Percentiles rank a stretch among this genome's conserved stretches.
Evolutionary conservation across 2,797 vertebrate genomes (phyloP).

Genomic region (Erpetoichthys calabaricus): DNA sequence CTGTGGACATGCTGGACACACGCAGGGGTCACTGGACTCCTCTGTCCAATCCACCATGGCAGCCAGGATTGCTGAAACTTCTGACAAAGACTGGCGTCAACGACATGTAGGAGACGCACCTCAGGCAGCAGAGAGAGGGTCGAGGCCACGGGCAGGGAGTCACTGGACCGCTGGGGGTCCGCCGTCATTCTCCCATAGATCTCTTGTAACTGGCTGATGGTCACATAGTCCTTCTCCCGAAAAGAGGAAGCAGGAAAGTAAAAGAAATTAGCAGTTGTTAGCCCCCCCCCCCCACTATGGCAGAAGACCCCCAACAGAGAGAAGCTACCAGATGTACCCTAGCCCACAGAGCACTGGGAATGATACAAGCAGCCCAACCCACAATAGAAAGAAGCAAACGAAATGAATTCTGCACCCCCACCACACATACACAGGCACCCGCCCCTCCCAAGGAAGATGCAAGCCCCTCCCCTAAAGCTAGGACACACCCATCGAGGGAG

Average conservation of each 20-base stretch:
- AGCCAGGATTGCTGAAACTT: too few relatives aligned
- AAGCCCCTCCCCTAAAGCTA: too few relatives aligned
- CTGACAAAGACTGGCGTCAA: too few relatives aligned
- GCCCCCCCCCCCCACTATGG: slow-evolving; percentile 1
- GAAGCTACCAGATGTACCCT: background rate
- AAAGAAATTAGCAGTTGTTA: slow-evolving; percentile 12
- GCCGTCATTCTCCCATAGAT: slow-evolving; percentile 60
- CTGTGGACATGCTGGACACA: too few relatives aligned
- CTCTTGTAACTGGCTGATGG: slow-evolving; percentile 65
- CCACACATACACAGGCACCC: slow-evolving; percentile 5
- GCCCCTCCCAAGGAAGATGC: background rate
- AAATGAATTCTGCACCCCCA: too few relatives aligned
- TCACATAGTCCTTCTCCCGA: slow-evolving; percentile 61
- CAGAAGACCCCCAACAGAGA: background rate
- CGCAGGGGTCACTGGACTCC: too few relatives aligned
- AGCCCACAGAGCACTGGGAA: too few relatives aligned
- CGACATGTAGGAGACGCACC: slow-evolving; percentile 50
- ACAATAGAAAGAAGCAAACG: too few relatives aligned
- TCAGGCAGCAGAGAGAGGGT: slow-evolving; percentile 57
- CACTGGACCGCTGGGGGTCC: slow-evolving; percentile 44
- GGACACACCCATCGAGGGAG: too few relatives aligned
- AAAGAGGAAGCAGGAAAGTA: slow-evolving; percentile 6
- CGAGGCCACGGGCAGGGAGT: slow-evolving; percentile 43
- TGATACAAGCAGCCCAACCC: too few relatives aligned
- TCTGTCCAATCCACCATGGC: too few relatives aligned